phyloP scores from a whole-genome alignment of 2,888 invertebrate genomes.

The Pasiphila rectangulata region DNA sequence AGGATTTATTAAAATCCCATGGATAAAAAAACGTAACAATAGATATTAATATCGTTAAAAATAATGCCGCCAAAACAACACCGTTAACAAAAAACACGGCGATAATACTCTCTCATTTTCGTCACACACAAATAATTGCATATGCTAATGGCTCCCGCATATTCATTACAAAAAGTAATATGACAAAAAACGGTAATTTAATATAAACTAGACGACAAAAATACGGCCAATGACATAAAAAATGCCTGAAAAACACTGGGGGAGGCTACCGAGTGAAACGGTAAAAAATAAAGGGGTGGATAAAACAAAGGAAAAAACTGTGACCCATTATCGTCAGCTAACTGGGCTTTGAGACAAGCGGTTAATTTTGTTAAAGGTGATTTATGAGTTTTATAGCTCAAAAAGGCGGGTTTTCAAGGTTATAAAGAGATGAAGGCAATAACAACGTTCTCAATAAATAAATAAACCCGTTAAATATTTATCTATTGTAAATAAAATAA shows the following conservation, averaged over 20 bases:
- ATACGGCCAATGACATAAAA: slow-evolving; percentile 72
- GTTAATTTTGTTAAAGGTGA: slow-evolving; percentile 68
- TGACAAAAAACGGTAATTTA: slow-evolving; percentile 75
- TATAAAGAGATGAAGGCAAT: background rate
- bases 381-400: slow-evolving; percentile 52
- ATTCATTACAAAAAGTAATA: slow-evolving; percentile 59
- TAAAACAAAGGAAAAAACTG: slow-evolving; percentile 65
- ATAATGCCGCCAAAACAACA: slow-evolving; percentile 33
- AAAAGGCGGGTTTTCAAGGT: slow-evolving; percentile 3
- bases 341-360: slow-evolving; percentile 70
- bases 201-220: slow-evolving; percentile 78
- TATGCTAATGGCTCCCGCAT: slow-evolving; percentile 67
- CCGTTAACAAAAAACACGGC: slow-evolving; percentile 47
- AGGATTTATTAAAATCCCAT: background rate
- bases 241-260: slow-evolving; percentile 58
- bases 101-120: slow-evolving; percentile 70
- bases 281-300: slow-evolving; percentile 58
- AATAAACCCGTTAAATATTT: background rate
- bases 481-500: too few relatives aligned
- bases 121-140: slow-evolving; percentile 54
- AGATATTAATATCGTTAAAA: background rate
- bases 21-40: background rate
- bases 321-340: slow-evolving; percentile 61
- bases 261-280: slow-evolving; percentile 54
- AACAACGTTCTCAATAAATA: background rate